Evolutionary conservation across 2,888 invertebrate species (phyloP), one percentile per base, ranked within the genome.

Genomic region (Eupithecia subumbrata): DNA sequence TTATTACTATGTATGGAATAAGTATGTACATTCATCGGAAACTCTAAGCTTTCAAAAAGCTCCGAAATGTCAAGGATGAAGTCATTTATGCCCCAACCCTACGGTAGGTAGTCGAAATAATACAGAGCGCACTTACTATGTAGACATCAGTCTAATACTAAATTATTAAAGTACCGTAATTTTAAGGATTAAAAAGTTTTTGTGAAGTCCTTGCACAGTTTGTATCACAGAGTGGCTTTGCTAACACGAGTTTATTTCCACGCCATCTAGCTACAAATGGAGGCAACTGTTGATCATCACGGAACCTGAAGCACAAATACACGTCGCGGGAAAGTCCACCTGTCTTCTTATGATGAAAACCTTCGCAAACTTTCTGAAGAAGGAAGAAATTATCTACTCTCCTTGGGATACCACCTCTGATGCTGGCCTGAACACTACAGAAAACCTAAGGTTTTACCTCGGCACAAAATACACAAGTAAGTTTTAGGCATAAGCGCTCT

Each of bases 331-430:
- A 3, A 95, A 95, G 71, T 95, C 96, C 43, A 96, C 97, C 40
- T 98, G 98, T 85, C 96, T 96, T 79, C 95, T 98, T 77, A 96
- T 97, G 92, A 96, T 97, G 95, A 96, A 96, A 81, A 96, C 97
- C 0, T 91, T 98, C 84, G 96, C 97, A 11, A 96, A 97, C 84
- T 94, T 87, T 78, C 82, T 95, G 83, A 95, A 95, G 84, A 87
- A 88, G 70, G 93, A 94, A 83, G 91, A 93, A 14, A 91, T 94
- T 5, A 88, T 91, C 22, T 95, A 93, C 84, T 92, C 91, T 0
- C 96, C 96, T 9, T 96, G 96, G 91, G 97, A 97, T 85, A 91
- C 97, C 5, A 95, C 95, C 0, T 93, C 94, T 0, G 91, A 95
- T 69, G 95, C 95, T 75, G 95, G 93, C 0, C 90, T 95, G 75